Evolutionary conservation across 2,113 vertebrate genomes (phyloP).

Genomic region (Felis catus): F.catus_Fca126_mat1.0 CM031423.1:91127001-91127500

Average conservation of each 20-base stretch:
- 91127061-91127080: not conserved
- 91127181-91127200: not conserved
- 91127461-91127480: not conserved
- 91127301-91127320: rapidly evolving
- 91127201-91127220: not conserved
- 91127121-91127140: not conserved
- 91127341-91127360: not conserved
- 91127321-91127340: not conserved
- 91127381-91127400: not conserved
- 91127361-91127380: not conserved
- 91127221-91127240: not conserved
- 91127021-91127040: not conserved
- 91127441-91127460: rapidly evolving
- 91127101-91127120: not conserved
- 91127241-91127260: rapidly evolving
- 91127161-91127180: not conserved
- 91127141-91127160: not conserved
- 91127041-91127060: not conserved
- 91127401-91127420: not conserved
- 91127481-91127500: rapidly evolving
- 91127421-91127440: rapidly evolving
- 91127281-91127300: not conserved
- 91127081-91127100: not conserved
- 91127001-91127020: not conserved
- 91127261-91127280: not conserved